These are phyloP conservation scores for Drosophila monieri DNA, from an alignment of 2,888 invertebrate genomes.

Conservation along the genomic window DNA sequence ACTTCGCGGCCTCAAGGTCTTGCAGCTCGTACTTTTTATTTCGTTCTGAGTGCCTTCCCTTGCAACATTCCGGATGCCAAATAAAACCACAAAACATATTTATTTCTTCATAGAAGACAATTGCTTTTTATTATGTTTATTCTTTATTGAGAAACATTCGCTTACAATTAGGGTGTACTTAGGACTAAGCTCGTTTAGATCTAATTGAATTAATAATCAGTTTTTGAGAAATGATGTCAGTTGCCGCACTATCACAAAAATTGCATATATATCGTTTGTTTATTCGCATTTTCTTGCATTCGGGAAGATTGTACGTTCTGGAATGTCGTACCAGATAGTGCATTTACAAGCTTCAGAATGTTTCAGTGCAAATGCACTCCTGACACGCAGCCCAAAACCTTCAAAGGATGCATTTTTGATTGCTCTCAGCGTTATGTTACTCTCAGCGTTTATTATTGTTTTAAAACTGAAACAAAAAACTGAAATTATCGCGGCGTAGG, in stretches of 20 bases:
- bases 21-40: background rate
- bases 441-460: slow-evolving; percentile 3
- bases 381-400: slow-evolving; percentile 96
- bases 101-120: slow-evolving; percentile 30
- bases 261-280: slow-evolving; percentile 76
- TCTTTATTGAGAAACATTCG: slow-evolving; percentile 22
- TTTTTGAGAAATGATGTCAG: slow-evolving; percentile 15
- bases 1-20: slow-evolving; percentile 9
- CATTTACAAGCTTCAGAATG: slow-evolving; percentile 94
- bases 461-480: slow-evolving; percentile 27
- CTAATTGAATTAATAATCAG: slow-evolving; percentile 25
- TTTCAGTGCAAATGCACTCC: slow-evolving; percentile 97
- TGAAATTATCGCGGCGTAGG: slow-evolving; percentile 20
- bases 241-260: slow-evolving; percentile 75
- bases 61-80: background rate
- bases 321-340: slow-evolving; percentile 99
- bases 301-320: slow-evolving; percentile 86
- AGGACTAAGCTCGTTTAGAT: slow-evolving; percentile 32
- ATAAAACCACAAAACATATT: slow-evolving; percentile 32
- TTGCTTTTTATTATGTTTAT: slow-evolving; percentile 31
- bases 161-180: slow-evolving; percentile 40
- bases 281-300: slow-evolving; percentile 64
- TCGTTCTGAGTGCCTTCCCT: background rate
- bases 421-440: background rate
- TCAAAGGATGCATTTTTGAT: slow-evolving; percentile 56